Conservation (phyloP, 2,113 vertebrate genomes). For the Noturus placidus region DNA sequence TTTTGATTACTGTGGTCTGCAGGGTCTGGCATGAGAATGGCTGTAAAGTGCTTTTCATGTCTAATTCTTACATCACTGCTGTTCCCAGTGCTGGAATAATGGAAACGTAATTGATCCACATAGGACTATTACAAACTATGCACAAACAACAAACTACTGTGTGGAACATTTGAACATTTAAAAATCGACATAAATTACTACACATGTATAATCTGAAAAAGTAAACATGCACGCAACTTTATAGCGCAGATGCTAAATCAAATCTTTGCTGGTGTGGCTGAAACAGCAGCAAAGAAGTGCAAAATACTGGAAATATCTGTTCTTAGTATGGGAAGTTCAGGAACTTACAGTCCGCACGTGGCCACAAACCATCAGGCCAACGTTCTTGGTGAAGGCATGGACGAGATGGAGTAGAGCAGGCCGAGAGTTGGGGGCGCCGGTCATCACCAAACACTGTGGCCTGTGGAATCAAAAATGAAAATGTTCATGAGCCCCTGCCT, state of each 20-base stretch:
- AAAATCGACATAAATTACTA: neutral
- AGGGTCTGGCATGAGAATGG: conserved; percentile 5
- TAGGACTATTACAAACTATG: neutral
- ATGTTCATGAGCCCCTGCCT: neutral
- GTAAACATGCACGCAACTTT: neutral
- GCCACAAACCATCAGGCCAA: conserved; percentile 95
- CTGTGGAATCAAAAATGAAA: conserved; percentile 63
- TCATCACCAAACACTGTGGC: conserved; percentile 98
- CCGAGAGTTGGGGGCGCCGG: conserved; percentile 88
- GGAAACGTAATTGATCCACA: conserved; percentile 44
- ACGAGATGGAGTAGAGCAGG: conserved; percentile 93
- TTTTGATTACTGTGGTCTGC: conserved; percentile 51
- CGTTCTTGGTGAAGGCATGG: conserved; percentile 95
- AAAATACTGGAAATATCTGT: neutral
- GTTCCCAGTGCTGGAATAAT: conserved; percentile 38
- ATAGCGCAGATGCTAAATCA: too few relatives aligned
- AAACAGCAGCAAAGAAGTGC: neutral
- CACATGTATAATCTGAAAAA: neutral
- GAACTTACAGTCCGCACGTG: conserved; percentile 87
- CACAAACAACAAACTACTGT: conserved; percentile 17
- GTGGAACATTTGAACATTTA: neutral
- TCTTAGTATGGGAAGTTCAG: neutral
- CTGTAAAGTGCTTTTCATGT: conserved; percentile 48
- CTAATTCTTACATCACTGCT: conserved; percentile 42
- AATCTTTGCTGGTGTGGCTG: too few relatives aligned